These are phyloP conservation scores for Drosophila quinaria DNA, from an alignment of 2,888 invertebrate genomes.

Conservation along the genomic window DNA sequence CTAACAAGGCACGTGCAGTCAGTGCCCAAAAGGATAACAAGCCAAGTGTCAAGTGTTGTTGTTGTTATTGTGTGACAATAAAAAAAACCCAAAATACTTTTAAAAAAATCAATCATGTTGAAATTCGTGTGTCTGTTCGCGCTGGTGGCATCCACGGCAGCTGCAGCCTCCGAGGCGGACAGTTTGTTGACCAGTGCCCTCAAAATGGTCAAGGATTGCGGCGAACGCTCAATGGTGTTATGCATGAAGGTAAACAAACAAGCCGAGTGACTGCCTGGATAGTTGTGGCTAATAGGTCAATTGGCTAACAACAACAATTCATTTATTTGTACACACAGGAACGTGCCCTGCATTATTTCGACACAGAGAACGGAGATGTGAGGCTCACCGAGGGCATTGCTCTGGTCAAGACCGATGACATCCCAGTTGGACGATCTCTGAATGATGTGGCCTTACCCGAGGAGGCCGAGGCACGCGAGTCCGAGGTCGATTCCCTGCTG, in stretches of 20 bases:
- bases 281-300: background rate
- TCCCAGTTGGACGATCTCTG: constrained; percentile 87
- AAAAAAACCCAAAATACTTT: constrained; percentile 1
- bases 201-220: constrained; percentile 90
- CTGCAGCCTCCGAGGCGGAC: constrained; percentile 86
- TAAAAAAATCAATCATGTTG: constrained; percentile 84
- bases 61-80: constrained; percentile 12
- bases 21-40: constrained; percentile 56
- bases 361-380: constrained; percentile 88
- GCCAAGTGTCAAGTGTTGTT: constrained; percentile 62
- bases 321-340: constrained; percentile 86
- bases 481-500: constrained; percentile 90
- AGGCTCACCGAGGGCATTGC: constrained; percentile 89
- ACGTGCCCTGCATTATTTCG: constrained; percentile 90
- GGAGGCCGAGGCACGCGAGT: constrained; percentile 91
- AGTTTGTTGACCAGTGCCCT: constrained; percentile 88
- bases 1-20: constrained; percentile 39
- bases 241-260: constrained; percentile 90
- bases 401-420: constrained; percentile 87
- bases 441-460: constrained; percentile 90
- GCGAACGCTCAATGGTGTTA: constrained; percentile 89
- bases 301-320: constrained; percentile 23
- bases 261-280: background rate
- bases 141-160: constrained; percentile 86
- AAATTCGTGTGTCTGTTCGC: constrained; percentile 86